Evolutionary conservation across 2,113 vertebrate genomes (phyloP).

Genomic region (Oncorhynchus gorbuscha): DNA sequence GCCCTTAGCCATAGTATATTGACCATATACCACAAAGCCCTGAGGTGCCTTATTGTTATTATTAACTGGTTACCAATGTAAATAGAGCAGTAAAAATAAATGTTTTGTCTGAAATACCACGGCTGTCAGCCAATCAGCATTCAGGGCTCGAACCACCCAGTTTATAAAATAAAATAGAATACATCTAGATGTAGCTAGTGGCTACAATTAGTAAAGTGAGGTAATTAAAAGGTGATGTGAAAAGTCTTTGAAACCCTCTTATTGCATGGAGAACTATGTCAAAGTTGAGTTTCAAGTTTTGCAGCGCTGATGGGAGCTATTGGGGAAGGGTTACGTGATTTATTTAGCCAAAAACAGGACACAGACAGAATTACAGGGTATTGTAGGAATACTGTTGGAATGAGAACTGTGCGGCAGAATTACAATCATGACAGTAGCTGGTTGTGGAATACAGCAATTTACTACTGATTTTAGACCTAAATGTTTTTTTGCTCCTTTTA

Average conservation of each 20-base stretch:
- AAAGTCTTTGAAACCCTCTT: not conserved
- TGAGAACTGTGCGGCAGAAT: slow-evolving; percentile 27
- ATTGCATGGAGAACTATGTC: not conserved
- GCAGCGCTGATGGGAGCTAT: not conserved
- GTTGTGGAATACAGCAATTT: not conserved
- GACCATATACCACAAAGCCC: too few relatives aligned
- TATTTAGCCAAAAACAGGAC: slow-evolving; percentile 29
- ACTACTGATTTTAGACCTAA: not conserved
- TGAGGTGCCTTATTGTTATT: too few relatives aligned
- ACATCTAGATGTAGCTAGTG: too few relatives aligned
- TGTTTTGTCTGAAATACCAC: too few relatives aligned
- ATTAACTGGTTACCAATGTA: too few relatives aligned
- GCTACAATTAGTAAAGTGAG: not conserved
- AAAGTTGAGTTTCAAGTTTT: not conserved
- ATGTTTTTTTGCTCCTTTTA: not conserved
- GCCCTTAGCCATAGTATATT: too few relatives aligned
- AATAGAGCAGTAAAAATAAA: too few relatives aligned
- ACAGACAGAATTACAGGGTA: slow-evolving; percentile 44
- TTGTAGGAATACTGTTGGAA: slow-evolving; percentile 29
- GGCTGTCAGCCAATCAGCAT: too few relatives aligned
- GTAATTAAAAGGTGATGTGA: not conserved
- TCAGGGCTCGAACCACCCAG: too few relatives aligned
- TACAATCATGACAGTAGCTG: slow-evolving; percentile 35
- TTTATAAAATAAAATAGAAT: too few relatives aligned
- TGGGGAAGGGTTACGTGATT: slow-evolving; percentile 9